Evolutionary conservation across 2,888 invertebrate species (phyloP), one percentile per base, ranked within the genome.

Genomic region (Ptychoptera contaminata): DNA sequence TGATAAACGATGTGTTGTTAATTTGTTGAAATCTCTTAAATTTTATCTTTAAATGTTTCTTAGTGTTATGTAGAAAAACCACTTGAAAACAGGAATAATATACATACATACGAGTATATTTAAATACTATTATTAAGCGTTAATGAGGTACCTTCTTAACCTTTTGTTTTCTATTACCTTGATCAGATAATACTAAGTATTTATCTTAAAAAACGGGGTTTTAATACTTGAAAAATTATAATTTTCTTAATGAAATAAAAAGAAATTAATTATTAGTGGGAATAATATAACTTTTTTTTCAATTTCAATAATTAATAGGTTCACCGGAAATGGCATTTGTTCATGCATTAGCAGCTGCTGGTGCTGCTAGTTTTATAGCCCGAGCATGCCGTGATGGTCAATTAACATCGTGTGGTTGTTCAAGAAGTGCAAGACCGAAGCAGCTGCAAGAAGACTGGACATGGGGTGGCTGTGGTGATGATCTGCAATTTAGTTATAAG

Each of bases 381-480:
- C 73, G 94, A 37, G 82, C 91, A 3, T 96, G 96, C 59, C 76
- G 92, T 43, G 91, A 93, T 58, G 94, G 94, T 0, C 78, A 85
- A 49, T 72, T 94, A 45, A 74, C 84, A 5, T 87, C 85, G 43
- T 96, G 96, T 59, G 87, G 90, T 23, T 96, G 96, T 63, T 86
- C 88, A 42, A 72, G 82, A 15, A 82, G 86, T 41, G 69, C 76
- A 4, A 68, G 93, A 40, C 94, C 94, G 7, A 75, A 77, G 53
- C 82, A 86, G 59, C 70, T 94, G 45, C 82, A 86, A 55, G 74
- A 77, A 45, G 92, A 94, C 58, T 97, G 93, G 93, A 82, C 90
- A 40, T 97, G 97, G 97, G 93, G 93, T 30, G 97, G 97, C 16
- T 97, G 94, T 57, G 96, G 94, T 1, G 96, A 97, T 64, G 92